Base-by-base conservation (phyloP, 2,797 vertebrate species). In the Limnodromus scolopaceus region DNA sequence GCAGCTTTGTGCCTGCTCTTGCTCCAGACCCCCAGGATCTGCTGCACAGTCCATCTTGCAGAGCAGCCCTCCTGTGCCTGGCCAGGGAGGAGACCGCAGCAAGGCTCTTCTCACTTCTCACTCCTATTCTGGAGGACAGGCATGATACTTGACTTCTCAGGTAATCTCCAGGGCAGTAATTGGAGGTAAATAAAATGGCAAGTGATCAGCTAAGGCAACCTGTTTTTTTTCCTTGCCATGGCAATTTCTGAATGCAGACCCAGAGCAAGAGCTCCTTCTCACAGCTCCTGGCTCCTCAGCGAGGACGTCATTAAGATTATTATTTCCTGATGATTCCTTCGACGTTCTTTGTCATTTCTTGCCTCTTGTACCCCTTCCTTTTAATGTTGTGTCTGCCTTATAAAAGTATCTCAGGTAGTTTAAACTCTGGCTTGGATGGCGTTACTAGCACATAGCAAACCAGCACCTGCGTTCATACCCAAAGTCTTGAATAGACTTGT, bases 131-230 rank as follows among this genome's bases (percentile, higher is more conserved):
- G 92, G 32, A 94, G 46, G 76, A 72, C 27, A 39, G 53, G 49
- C 43, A 43, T 66, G 43, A 54, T 87, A 49, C 36, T 80, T 88
- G 82, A 66, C 53, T 94, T 72, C 19, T 41, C 18, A 25, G 61
- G 46, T 36, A 45, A 81, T 75, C 41, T 87, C 66, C 8, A 11
- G 36, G 60, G 24, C 48, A 82, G 66, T 63, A 83, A 83, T 4
- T 78, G 60, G 58, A 83, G 45, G 57, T 78, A 93, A 95, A 92
- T 66, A 92, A 94, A 89, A 90, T 34, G 70, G 32, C 14, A 89
- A 90, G 64, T 2, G 1, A 64, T 79, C 69, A 84, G 57, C 45
- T 78, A 92, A 88, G 10, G 34, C 34, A 77, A 54, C 13, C 23
- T 54, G 13, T 0, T 54, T 63, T 63, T 75, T 90, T 84, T 3